Evolutionary conservation across 2,797 vertebrate species (phyloP).

Genomic region (Mormyrops attenuatus): DNA sequence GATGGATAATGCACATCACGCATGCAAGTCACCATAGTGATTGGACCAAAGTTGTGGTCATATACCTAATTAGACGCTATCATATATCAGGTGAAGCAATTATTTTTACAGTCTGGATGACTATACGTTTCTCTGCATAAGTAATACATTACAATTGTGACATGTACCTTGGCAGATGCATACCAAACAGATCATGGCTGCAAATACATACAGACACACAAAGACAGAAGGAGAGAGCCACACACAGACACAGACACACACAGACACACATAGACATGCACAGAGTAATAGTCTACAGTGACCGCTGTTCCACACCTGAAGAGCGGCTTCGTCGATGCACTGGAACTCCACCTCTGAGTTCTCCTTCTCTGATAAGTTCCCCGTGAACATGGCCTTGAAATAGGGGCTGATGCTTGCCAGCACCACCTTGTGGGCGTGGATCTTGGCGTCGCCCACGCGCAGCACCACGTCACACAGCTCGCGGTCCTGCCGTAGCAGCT

Average conservation of each 20-base stretch:
- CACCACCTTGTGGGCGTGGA: slow-evolving; percentile 95
- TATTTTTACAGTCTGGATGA: neutral
- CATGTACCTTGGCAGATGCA: neutral
- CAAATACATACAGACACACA: neutral
- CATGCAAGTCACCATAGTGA: neutral
- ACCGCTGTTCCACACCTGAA: slow-evolving; percentile 59
- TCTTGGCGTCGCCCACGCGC: slow-evolving; percentile 91
- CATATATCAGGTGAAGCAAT: neutral
- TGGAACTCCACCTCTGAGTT: slow-evolving; percentile 95
- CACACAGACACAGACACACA: no score
- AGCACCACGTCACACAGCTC: slow-evolving; percentile 95
- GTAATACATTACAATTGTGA: neutral
- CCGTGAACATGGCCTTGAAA: slow-evolving; percentile 99
- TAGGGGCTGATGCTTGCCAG: slow-evolving; percentile 97
- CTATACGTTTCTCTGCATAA: neutral
- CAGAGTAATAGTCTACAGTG: neutral
- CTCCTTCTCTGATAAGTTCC: slow-evolving; percentile 93
- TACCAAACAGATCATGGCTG: neutral
- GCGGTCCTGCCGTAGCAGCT: slow-evolving; percentile 89
- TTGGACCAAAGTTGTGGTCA: neutral
- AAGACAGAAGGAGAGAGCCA: neutral
- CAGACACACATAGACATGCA: neutral
- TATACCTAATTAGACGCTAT: neutral
- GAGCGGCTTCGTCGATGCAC: slow-evolving; percentile 85
- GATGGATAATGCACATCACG: neutral